Base-by-base conservation (phyloP, 1,140 invertebrate genomes). In the Scaptomyza hsui region DNA sequence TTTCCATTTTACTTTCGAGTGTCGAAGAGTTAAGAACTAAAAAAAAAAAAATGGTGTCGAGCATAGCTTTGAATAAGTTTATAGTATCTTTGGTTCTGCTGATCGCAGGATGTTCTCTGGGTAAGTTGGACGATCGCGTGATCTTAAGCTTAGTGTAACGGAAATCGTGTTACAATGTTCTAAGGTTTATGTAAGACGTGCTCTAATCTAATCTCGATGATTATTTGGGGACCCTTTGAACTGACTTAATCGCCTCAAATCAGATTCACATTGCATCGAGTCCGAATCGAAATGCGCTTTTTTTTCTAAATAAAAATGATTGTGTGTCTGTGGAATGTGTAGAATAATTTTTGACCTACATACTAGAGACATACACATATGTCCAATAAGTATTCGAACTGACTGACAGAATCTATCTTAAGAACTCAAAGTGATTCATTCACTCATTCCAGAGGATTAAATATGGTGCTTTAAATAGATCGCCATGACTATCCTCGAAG, bases 301-400 rank as follows among this genome's bases (percentile, higher is more conserved):
- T n/a, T 51, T 45, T 60, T 68, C 48, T 79, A 81, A 86, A 73
- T 86, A 75, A 63, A 76, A 74, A 48, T 71, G 81, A 85, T 81
- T 86, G 81, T 86, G 35, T 45, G 15, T 16, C 9, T 29, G 13
- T 53, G 42, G 61, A 71, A 71, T 71, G 52, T 62, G 51, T 57
- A 42, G 59, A 64, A 59, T 59, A 61, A 73, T 77, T 59, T 51
- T 19, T 86, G 82, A 86, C 81, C 81, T 88, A 86, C 70, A 86
- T 86, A 70, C 18, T 24, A 47, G 9, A 37, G 9, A 37, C 32
- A n/a, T 0, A 37, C 62, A 37, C 32, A n/a, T 1, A 37, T 65
- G 60, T 55, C 56, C 61, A 52, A 19, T 26, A 15, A 15, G 15
- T 21, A 51, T 32, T 4, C 65, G 15, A 5, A 51, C 24, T 16